Evolutionary conservation across 92 coral and sea anemone species (phyloP), one percentile per base, ranked within the genome.

Genomic region (Nematostella vectensis): DNA sequence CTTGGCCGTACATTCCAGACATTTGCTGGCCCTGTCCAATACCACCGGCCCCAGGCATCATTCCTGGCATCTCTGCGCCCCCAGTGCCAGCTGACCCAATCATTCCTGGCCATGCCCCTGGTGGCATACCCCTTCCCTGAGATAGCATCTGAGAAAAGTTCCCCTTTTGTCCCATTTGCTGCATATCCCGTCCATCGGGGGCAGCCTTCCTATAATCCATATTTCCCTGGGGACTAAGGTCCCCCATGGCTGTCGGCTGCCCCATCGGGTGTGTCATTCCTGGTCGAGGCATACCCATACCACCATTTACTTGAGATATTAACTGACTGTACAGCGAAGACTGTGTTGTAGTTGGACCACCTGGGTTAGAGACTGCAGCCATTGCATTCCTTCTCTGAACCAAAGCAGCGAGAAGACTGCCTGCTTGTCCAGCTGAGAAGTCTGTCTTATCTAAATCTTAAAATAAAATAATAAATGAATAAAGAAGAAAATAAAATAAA

Each of bases 391-490:
- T 81, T 27, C 95, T 47, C 30, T 85, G 88, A 20, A 81, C 88
- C 47, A 85, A 25, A 0, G 95, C 95, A 25, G 95, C 95, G 9
- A 85, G 81, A 13, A 80, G 61, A 44, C 83, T 85, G 17, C 88
- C 95, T 49, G 95, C 95, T 1, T 85, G 95, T 17, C 95, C 95
- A 60, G 77, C 57, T 22, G 64, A 79, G 68, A 78, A 79, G 31
- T 79, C 87, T 25, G 80, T 15, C 57, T 64, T 79, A 25, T 79
- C 87, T 28, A 79, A 27, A 38, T 68, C 75, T 68, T 58, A 2
- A n/a, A 20, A 27, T 6, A 33, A 20, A 29, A 3, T 55, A 24
- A 6, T n/a, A 10, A n/a, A n/a, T n/a, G n/a, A n/a, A n/a, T n/a
- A n/a, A n/a, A n/a, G n/a, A n/a, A n/a, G n/a, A n/a, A n/a, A 8